Conservation (phyloP, 2,888 invertebrate genomes). For the Chouioia cunea region DNA sequence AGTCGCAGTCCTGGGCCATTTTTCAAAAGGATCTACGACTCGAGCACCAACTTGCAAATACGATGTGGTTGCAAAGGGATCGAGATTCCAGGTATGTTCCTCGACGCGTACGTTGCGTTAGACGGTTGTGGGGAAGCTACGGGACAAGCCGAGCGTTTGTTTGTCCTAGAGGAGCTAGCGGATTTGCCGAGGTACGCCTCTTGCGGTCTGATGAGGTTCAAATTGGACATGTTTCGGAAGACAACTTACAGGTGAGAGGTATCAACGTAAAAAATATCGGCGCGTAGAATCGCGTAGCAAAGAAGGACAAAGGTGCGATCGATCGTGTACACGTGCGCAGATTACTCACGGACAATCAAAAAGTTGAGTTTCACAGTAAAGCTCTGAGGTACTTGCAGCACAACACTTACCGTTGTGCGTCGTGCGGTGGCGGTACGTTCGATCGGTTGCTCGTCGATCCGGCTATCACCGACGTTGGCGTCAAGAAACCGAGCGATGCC, state of each 20-base stretch:
- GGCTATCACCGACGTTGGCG: slow-evolving; percentile 10
- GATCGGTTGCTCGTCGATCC: slow-evolving; percentile 67
- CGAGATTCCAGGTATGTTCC: slow-evolving; percentile 61
- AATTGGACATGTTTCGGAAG: slow-evolving; percentile 72
- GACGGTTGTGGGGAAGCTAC: too few relatives aligned
- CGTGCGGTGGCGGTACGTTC: slow-evolving; percentile 74
- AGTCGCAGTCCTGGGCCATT: slow-evolving; percentile 66
- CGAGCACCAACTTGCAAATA: slow-evolving; percentile 59
- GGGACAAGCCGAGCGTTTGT: too few relatives aligned
- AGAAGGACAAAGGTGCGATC: too few relatives aligned
- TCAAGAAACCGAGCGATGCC: slow-evolving; percentile 10
- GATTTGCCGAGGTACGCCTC: slow-evolving; percentile 75
- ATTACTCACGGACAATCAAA: slow-evolving; percentile 75
- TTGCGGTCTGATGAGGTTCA: slow-evolving; percentile 75
- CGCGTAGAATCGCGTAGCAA: too few relatives aligned
- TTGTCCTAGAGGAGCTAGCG: slow-evolving; percentile 67
- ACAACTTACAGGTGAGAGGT: slow-evolving; percentile 73
- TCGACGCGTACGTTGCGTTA: not conserved
- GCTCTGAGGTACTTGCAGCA: slow-evolving; percentile 74
- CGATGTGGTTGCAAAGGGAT: slow-evolving; percentile 68
- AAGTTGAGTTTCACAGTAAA: slow-evolving; percentile 74
- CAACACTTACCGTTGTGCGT: slow-evolving; percentile 72
- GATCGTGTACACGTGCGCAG: slow-evolving; percentile 55
- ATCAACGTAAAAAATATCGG: too few relatives aligned
- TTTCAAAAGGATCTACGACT: slow-evolving; percentile 60